Base-by-base conservation (phyloP, 2,888 invertebrate species). In the Leptinotarsa tumamoca region DNA sequence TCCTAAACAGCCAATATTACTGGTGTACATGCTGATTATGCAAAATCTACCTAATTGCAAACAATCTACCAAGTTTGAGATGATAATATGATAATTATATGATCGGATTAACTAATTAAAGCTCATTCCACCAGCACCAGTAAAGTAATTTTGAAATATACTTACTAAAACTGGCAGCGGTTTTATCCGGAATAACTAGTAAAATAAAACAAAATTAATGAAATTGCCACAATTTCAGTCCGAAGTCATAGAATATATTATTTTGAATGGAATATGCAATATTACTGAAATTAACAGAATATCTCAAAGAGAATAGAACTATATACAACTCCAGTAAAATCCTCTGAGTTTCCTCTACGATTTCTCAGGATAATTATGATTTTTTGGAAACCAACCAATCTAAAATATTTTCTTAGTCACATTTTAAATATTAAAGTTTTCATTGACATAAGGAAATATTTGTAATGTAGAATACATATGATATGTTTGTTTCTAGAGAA, bases 131-230 rank as follows among this genome's bases (percentile, higher is more conserved):
- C 85, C 87, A 85, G 83, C 83, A 86, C 86, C 87, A 87, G 86
- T 80, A 56, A 75, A 73, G 71, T 71, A 79, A 70, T 68, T 72
- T 78, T 74, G 70, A 73, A 70, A 63, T 51, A 87, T 96, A 97
- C 97, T 97, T 97, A 97, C 97, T 94, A 97, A 95, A 91, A 96
- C 96, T 93, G 96, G 97, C 92, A 96, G 96, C 91, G 97, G 97
- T 94, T 95, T 96, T 92, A 97, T 97, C 96, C 97, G 96, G 96
- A 97, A 97, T 93, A 97, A 96, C 97, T 97, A 93, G 90, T 88
- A 88, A 89, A 89, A 90, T 43, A 63, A 63, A 66, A 58, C 15
- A 67, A 17, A 54, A 74, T 70, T 67, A 49, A 74, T 74, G 27
- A 43, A 63, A 33, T 33, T 33, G n/a, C 10, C 10, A 23, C 58